Evolutionary conservation across 2,113 vertebrate species (phyloP), one percentile per base, ranked within the genome.

Genomic region (Gopherus flavomarginatus): DNA sequence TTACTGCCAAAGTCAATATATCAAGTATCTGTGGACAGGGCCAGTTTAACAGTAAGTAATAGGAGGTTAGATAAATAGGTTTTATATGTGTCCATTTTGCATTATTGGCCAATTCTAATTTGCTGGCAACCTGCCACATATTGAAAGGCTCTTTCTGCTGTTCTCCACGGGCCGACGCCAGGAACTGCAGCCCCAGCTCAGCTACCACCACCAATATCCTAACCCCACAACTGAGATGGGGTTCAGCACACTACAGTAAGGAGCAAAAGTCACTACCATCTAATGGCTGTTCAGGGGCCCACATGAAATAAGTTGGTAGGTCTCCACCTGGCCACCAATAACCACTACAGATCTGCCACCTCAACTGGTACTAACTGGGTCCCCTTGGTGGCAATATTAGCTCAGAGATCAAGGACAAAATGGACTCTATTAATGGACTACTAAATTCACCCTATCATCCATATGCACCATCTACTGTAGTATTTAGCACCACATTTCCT

Each of bases 391-490:
- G 72, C 21, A 1, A 22, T 26, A 38, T 38, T 5, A 38, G 11
- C 19, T 75, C 72, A 75, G 72, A 75, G 38, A 75, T 44, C 17
- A 10, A 26, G 38, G 19, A 38, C 72, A 24, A 42, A 75, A 75
- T 22, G 21, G 9, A 42, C 38, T 44, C 13, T 65, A 35, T 50
- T 50, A 50, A 16, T 50, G 50, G 50, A 50, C 50, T 14, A n/a
- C 62, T 35, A 65, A 35, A 16, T 65, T 65, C 31, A 35, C 7
- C 31, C 62, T 26, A 11, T 75, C 38, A 26, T 44, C n/a, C 11
- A 11, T 42, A 42, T 9, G 3, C 0, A 0, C 16, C 79, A 19
- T 38, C 8, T 42, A 8, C 31, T 0, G 1, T 0, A 65, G 4
- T 1, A 5, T 19, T 42, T 4, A 1, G 31, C 81, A 56, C 56